Evolutionary conservation across 2,113 vertebrate species (phyloP).

Genomic region (Corythoichthys haematopterus): DNA sequence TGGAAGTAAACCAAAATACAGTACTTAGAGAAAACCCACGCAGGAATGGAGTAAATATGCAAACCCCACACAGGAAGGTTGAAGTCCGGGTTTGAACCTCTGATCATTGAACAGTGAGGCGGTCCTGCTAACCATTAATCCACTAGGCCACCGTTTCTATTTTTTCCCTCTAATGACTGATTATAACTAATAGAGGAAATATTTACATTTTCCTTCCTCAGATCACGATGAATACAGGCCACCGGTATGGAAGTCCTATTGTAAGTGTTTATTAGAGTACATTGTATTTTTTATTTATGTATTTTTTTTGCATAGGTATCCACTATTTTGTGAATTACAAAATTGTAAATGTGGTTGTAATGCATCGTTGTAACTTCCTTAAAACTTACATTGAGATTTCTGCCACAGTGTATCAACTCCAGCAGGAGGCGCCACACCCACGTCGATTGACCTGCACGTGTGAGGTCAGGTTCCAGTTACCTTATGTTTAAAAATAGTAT

Average conservation of each 20-base stretch:
- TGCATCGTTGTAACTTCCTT: neutral
- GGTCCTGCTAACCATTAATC: too few relatives aligned
- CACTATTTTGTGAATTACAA: neutral
- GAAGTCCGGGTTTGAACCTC: too few relatives aligned
- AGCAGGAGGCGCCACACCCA: constrained; percentile 97
- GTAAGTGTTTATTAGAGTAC: constrained; percentile 41
- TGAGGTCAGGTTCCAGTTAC: constrained; percentile 57
- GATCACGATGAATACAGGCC: constrained; percentile 71
- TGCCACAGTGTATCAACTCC: constrained; percentile 90
- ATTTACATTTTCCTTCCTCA: constrained; percentile 27
- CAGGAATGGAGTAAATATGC: too few relatives aligned
- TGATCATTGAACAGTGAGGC: too few relatives aligned
- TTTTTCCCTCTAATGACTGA: neutral
- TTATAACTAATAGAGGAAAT: neutral
- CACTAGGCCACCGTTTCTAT: neutral
- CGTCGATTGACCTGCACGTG: constrained; percentile 75
- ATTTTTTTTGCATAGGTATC: neutral
- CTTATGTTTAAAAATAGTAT: neutral
- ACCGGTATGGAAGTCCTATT: constrained; percentile 69
- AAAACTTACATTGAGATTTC: constrained; percentile 13
- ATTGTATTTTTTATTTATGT: neutral
- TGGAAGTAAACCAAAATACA: too few relatives aligned
- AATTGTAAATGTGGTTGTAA: neutral
- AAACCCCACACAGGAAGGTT: too few relatives aligned
- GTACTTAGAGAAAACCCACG: too few relatives aligned